Evolutionary conservation across 2,113 vertebrate species (phyloP).

Genomic region (Daboia siamensis): DNA sequence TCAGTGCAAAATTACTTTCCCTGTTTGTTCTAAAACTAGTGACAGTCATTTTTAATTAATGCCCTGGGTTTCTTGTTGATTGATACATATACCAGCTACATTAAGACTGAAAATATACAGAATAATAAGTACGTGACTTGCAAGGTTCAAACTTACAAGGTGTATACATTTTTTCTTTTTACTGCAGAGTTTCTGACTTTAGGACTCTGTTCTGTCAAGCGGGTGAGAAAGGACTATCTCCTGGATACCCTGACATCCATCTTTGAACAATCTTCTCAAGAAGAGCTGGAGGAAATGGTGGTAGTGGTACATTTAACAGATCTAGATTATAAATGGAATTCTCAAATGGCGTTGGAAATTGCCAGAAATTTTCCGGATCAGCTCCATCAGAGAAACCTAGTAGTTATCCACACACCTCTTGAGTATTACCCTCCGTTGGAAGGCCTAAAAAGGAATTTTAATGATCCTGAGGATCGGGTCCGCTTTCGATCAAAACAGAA

Average conservation of each 20-base stretch:
- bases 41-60: neutral
- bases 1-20: neutral
- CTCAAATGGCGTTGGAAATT: slow-evolving; percentile 41
- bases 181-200: slow-evolving; percentile 75
- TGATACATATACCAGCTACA: neutral
- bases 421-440: slow-evolving; percentile 65
- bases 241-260: slow-evolving; percentile 75
- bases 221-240: slow-evolving; percentile 69
- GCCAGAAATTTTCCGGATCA: slow-evolving; percentile 57
- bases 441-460: slow-evolving; percentile 75
- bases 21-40: neutral
- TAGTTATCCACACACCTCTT: slow-evolving; percentile 69
- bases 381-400: slow-evolving; percentile 68
- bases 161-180: neutral
- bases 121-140: neutral
- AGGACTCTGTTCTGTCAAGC: slow-evolving; percentile 73
- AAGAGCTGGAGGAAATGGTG: slow-evolving; percentile 76
- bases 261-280: slow-evolving; percentile 72
- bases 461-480: slow-evolving; percentile 70
- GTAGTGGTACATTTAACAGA: slow-evolving; percentile 83
- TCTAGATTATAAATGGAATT: slow-evolving; percentile 66
- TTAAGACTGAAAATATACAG: neutral
- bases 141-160: neutral
- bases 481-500: slow-evolving; percentile 85
- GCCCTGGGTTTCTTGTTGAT: neutral